These are phyloP conservation scores for Dicaeum eximium DNA, from an alignment of 2,113 vertebrate species.

Conservation along the genomic window DNA sequence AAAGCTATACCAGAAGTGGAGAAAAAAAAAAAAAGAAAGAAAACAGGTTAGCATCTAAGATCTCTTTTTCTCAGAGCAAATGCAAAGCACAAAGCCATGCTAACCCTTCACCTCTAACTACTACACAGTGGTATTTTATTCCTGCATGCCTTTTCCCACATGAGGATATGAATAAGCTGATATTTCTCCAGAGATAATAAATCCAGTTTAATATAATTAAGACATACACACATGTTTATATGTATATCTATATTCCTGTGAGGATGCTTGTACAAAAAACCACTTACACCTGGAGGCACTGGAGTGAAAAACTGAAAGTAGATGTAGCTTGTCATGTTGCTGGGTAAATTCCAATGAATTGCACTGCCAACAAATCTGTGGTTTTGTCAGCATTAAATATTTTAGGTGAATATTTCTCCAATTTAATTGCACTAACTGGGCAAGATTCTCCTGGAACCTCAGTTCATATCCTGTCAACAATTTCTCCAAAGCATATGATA, in stretches of 20 bases:
- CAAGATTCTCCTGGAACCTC: background rate
- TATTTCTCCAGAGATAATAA: background rate
- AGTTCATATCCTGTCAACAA: background rate
- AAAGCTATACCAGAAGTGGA: background rate
- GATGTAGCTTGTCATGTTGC: background rate
- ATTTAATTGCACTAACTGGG: background rate
- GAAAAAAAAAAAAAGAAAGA: background rate
- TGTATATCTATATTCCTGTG: background rate
- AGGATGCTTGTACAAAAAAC: background rate
- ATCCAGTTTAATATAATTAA: background rate
- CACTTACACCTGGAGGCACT: background rate
- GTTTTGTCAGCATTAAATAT: background rate
- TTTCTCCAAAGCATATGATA: background rate
- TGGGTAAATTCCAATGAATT: background rate
- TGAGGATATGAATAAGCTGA: background rate
- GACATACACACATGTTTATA: rapidly evolving
- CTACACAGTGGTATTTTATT: background rate
- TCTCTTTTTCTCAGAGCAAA: background rate
- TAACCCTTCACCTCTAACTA: background rate
- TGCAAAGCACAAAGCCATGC: background rate
- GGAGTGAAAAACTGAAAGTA: background rate
- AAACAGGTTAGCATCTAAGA: too few relatives aligned
- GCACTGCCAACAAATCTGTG: background rate
- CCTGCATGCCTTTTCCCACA: background rate
- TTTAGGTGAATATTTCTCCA: background rate